Conservation (phyloP, 2,113 vertebrate genomes). For the Ptychochromis oligacanthus region DNA sequence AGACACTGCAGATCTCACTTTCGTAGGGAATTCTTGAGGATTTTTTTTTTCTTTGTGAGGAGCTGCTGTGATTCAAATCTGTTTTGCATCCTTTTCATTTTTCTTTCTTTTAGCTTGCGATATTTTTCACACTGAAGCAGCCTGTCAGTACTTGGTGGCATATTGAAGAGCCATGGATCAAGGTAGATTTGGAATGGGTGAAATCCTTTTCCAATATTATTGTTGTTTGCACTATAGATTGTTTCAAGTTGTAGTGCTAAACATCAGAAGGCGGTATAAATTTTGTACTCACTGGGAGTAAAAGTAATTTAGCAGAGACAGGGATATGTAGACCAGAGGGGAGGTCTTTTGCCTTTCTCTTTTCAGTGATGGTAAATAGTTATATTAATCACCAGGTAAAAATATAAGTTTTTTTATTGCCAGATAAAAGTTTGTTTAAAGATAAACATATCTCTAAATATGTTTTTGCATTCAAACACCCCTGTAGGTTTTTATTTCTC, state of each 20-base stretch:
- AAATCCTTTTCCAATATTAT: background rate
- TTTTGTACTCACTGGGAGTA: too few relatives aligned
- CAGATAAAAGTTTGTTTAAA: background rate
- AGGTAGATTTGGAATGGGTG: background rate
- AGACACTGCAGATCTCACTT: background rate
- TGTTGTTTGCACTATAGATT: background rate
- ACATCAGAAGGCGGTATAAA: background rate
- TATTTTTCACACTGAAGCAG: background rate
- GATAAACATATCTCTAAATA: background rate
- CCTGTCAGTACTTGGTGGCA: background rate
- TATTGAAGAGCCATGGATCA: background rate
- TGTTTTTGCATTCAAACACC: background rate
- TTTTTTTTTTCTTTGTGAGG: accelerated
- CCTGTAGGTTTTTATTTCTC: background rate
- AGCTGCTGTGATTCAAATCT: background rate
- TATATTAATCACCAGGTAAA: background rate
- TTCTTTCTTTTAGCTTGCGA: background rate
- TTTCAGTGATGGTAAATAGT: background rate
- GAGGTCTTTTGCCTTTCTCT: background rate
- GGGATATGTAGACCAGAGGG: too few relatives aligned
- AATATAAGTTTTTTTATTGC: too few relatives aligned
- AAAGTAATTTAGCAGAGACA: too few relatives aligned
- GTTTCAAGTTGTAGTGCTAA: background rate
- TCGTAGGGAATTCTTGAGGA: background rate
- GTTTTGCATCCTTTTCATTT: background rate